Evolutionary conservation across 2,113 vertebrate species (phyloP).

Genomic region (Anoplopoma fimbria): DNA sequence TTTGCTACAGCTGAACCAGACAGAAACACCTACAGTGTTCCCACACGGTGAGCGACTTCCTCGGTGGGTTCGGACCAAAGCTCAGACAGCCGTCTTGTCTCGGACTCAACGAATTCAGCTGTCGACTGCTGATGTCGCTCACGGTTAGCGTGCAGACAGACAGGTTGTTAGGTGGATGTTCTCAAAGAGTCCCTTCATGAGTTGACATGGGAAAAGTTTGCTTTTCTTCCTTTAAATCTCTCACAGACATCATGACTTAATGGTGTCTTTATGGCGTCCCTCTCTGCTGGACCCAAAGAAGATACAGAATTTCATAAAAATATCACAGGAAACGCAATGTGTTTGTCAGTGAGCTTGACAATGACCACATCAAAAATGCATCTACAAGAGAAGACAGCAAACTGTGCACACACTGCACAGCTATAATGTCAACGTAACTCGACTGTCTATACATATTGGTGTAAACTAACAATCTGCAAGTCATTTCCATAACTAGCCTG

Average conservation of each 20-base stretch:
- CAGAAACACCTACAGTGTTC: neutral
- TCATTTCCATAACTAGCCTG: neutral
- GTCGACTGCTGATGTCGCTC: slow-evolving; percentile 16
- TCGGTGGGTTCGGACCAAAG: slow-evolving; percentile 4
- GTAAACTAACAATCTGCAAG: neutral
- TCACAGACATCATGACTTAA: slow-evolving; percentile 22
- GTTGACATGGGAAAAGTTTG: neutral
- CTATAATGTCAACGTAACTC: too few relatives aligned
- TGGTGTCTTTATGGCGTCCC: neutral
- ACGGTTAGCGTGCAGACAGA: slow-evolving; percentile 21
- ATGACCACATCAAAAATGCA: too few relatives aligned
- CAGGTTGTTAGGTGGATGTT: neutral
- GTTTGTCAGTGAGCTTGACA: neutral
- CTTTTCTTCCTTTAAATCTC: neutral
- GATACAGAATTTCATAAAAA: neutral
- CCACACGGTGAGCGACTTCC: neutral
- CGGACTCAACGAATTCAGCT: slow-evolving; percentile 15
- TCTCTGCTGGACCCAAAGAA: neutral
- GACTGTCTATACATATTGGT: neutral
- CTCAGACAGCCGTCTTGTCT: slow-evolving; percentile 4
- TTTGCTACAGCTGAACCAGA: slow-evolving; percentile 2
- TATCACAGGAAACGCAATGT: neutral
- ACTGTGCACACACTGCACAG: too few relatives aligned
- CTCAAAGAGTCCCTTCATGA: slow-evolving; percentile 14
- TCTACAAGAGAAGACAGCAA: neutral